Evolutionary conservation across 2,113 vertebrate genomes (phyloP), one percentile per base, ranked within the genome.

Genomic region (Todiramphus chloris): DNA sequence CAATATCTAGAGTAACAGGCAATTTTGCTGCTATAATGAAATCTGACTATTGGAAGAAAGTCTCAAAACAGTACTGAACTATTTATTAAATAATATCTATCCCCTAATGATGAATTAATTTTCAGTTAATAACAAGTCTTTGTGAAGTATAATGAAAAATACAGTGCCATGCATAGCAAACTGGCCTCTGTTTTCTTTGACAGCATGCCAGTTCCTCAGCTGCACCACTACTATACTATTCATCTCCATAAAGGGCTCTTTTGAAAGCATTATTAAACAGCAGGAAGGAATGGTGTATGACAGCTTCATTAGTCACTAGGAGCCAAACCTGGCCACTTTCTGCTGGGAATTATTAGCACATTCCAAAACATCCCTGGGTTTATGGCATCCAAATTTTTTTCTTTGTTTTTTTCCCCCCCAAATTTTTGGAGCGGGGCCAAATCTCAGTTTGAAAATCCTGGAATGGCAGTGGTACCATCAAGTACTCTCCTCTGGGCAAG

Each of bases 251-350:
- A 97, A 96, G 97, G n/a, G 28, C 63, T 94, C 90, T 96, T 96
- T 96, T 39, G 41, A 97, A 97, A 94, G 95, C 76, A 25, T 97
- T 97, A 97, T 97, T 97, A 96, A 98, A 95, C 98, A 98, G 97
- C 95, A 27, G 98, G 97, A 97, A 97, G 87, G 81, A 95, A 94
- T 94, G 79, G 95, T 80, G 74, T 91, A 95, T 97, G 97, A 98
- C 97, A 97, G 98, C 96, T 97, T 97, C 97, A 97, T 98, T 97
- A 98, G 97, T 98, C 97, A 98, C 87, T 93, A 94, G 82, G 43
- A 97, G 95, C 88, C 96, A 96, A 98, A 98, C 94, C 95, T 93
- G 96, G 92, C 93, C 83, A 91, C 88, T 95, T 97, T 97, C 97
- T 98, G 94, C 84, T 93, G 97, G 97, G 98, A 98, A 97, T 98